Evolutionary conservation across 2,797 vertebrate genomes (phyloP).

Genomic region (Aselliscus stoliczkanus): DNA sequence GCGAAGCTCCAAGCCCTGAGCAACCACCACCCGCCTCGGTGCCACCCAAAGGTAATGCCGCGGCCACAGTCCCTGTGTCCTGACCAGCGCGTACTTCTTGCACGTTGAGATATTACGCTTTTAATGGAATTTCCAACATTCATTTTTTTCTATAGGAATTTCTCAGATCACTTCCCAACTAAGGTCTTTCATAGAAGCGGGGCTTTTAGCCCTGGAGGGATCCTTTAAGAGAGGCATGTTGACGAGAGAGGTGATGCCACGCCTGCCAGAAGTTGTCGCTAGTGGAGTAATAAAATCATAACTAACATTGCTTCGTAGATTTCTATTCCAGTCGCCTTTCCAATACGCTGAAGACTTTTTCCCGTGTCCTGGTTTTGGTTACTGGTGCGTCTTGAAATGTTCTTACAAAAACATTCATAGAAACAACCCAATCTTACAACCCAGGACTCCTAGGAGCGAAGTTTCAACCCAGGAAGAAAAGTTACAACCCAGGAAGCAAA

Average conservation of each 20-base stretch:
- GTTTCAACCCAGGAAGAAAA: no score
- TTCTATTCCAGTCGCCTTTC: background rate
- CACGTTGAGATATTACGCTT: background rate
- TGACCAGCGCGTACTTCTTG: background rate
- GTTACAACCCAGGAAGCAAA: background rate
- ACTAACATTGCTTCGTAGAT: background rate
- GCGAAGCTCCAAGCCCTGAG: background rate
- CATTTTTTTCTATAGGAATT: background rate
- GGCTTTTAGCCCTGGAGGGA: background rate
- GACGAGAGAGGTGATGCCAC: background rate
- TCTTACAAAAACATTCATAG: background rate
- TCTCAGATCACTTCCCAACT: background rate
- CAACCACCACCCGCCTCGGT: background rate
- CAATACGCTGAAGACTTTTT: background rate
- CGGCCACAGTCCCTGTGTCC: background rate
- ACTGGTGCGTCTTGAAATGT: background rate
- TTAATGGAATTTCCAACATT: background rate
- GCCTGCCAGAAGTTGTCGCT: background rate
- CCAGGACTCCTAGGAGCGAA: no score
- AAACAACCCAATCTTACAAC: background rate
- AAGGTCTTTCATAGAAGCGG: background rate
- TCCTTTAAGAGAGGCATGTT: background rate
- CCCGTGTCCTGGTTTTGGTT: background rate
- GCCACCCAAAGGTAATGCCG: background rate
- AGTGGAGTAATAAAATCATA: background rate